These are phyloP conservation scores for Scolopax mira DNA, from an alignment of 2,113 vertebrate genomes.

Conservation along the genomic window DNA sequence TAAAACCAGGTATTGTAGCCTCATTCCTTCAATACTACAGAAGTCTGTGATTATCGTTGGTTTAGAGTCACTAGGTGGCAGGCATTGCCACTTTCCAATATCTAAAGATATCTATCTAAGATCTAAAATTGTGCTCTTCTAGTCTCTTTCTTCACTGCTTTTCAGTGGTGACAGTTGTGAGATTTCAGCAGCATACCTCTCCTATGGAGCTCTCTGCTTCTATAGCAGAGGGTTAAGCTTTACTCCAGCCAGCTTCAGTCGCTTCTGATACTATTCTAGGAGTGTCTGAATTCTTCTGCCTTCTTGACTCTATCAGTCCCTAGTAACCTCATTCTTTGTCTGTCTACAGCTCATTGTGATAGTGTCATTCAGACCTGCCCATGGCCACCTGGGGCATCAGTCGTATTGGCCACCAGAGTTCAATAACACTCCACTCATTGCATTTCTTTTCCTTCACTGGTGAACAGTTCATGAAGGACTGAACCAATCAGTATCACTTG, in stretches of 20 bases:
- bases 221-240: background rate
- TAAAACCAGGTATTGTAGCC: background rate
- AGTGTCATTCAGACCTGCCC: background rate
- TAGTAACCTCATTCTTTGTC: background rate
- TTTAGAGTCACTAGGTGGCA: slow-evolving; percentile 42
- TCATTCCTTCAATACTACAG: background rate
- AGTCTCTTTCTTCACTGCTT: background rate
- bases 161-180: background rate
- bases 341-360: background rate
- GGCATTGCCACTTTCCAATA: background rate
- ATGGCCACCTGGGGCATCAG: background rate
- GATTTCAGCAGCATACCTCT: background rate
- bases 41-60: background rate
- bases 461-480: background rate
- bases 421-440: background rate
- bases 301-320: background rate
- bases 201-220: background rate
- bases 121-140: background rate
- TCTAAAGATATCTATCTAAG: background rate
- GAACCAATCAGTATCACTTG: background rate
- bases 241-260: background rate
- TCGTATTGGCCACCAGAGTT: background rate
- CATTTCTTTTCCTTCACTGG: background rate
- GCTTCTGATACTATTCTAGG: background rate
- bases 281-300: background rate